Percentiles rank a stretch among this genome's conserved stretches.
phyloP scores from a whole-genome alignment of 2,113 vertebrate genomes.

The Meriones unguiculatus region DNA sequence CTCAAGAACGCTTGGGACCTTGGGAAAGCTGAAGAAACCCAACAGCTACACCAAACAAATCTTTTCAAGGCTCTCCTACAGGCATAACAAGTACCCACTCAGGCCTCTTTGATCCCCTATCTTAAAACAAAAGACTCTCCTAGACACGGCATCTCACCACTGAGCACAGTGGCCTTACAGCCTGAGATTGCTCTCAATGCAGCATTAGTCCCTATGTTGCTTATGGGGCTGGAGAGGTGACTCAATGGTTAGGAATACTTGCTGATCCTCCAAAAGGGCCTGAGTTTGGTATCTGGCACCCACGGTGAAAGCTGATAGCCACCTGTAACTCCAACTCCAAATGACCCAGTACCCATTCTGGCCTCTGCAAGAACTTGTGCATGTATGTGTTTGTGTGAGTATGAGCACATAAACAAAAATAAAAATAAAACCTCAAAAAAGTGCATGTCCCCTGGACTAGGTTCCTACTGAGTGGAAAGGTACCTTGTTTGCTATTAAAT shows the following conservation, averaged over 20 bases:
- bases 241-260: not conserved
- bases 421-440: not conserved
- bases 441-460: not conserved
- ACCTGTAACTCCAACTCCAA: not conserved
- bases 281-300: not conserved
- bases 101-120: conserved; percentile 37
- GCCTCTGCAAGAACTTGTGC: not conserved
- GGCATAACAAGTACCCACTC: not conserved
- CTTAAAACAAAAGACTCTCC: conserved; percentile 32
- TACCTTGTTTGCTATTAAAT: conserved; percentile 15
- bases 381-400: too few species aligned
- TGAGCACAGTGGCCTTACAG: not conserved
- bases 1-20: conserved; percentile 57
- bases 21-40: conserved; percentile 35
- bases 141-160: not conserved
- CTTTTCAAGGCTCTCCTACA: conserved; percentile 56
- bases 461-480: fast-evolving
- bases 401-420: not conserved
- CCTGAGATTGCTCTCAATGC: not conserved
- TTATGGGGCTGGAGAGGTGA: not conserved
- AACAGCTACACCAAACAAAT: conserved; percentile 65
- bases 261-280: not conserved
- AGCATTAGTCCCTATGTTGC: not conserved
- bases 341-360: too few species aligned
- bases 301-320: not conserved